These are phyloP conservation scores for Scartelaos histophorus DNA, from an alignment of 2,113 vertebrate genomes.

Conservation along the genomic window DNA sequence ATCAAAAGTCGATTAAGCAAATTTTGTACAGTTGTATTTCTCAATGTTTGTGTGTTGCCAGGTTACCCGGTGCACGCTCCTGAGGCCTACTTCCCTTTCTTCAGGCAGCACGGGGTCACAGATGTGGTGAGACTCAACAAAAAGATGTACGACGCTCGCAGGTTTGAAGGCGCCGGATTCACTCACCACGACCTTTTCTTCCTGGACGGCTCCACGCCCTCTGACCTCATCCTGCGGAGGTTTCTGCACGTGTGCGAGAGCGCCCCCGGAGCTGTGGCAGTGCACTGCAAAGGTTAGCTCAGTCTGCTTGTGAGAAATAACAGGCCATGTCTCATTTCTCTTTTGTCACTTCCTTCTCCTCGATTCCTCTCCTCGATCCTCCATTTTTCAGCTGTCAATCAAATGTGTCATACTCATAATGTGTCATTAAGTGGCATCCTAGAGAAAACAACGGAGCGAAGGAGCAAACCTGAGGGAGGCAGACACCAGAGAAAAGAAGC, in stretches of 20 bases:
- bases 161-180: slow-evolving; percentile 86
- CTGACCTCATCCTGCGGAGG: slow-evolving; percentile 82
- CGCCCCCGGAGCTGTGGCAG: slow-evolving; percentile 81
- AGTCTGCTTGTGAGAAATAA: fast-evolving
- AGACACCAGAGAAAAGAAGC: too few relatives aligned
- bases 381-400: too few relatives aligned
- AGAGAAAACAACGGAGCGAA: too few relatives aligned
- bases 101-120: slow-evolving; percentile 81
- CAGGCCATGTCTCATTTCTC: too few relatives aligned
- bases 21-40: too few relatives aligned
- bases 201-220: slow-evolving; percentile 86
- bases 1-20: too few relatives aligned
- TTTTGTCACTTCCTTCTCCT: too few relatives aligned
- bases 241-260: slow-evolving; percentile 88
- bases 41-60: slow-evolving; percentile 41
- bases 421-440: too few relatives aligned
- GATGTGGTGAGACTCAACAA: slow-evolving; percentile 86
- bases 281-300: slow-evolving; percentile 87
- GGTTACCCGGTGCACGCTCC: slow-evolving; percentile 90
- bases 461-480: too few relatives aligned
- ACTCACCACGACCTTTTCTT: slow-evolving; percentile 90
- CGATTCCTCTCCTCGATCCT: too few relatives aligned
- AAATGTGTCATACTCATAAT: too few relatives aligned
- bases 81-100: slow-evolving; percentile 88
- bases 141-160: slow-evolving; percentile 86